Percentiles rank a stretch among this genome's conserved stretches.
These are phyloP conservation scores for Meandrina meandrites DNA, from an alignment of 92 coral and sea anemone genomes.

Conservation along the genomic window DNA sequence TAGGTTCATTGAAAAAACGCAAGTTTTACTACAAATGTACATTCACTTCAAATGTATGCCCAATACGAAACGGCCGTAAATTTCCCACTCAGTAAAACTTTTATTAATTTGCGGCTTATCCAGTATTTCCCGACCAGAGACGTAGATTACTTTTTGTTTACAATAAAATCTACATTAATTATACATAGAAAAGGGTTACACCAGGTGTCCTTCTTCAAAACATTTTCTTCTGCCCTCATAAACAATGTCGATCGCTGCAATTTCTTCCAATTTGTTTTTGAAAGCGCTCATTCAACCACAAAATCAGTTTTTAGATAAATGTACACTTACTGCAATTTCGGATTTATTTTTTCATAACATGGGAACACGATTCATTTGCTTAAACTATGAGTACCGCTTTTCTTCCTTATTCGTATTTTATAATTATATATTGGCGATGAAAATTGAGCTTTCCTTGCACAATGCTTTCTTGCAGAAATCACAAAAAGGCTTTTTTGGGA, in stretches of 20 bases:
- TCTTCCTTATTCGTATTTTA: not conserved
- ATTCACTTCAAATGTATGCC: not conserved
- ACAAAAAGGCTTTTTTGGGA: not conserved
- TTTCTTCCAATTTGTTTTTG: not conserved
- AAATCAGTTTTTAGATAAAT: not conserved
- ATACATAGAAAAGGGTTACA: conserved; percentile 21
- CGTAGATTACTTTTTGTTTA: conserved; percentile 7
- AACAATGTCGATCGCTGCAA: not conserved
- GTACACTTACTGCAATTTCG: not conserved
- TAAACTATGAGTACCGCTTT: not conserved
- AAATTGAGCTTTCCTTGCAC: not conserved
- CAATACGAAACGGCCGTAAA: not conserved
- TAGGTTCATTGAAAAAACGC: not conserved
- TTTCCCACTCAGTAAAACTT: not conserved
- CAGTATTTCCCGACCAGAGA: not conserved
- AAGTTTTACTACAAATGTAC: not conserved
- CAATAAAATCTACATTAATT: not conserved
- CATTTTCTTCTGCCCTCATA: not conserved
- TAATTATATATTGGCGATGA: not conserved
- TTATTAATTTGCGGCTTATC: conserved; percentile 11
- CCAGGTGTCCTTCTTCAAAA: not conserved
- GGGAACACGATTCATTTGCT: not conserved
- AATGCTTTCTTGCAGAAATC: not conserved
- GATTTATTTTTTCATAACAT: not conserved
- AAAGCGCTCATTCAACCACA: not conserved